A percentile compares a stretch with the other conserved stretches of the same genome.
Conservation (phyloP, 1,140 invertebrate genomes). For the Hylyphantes graminicola region DNA sequence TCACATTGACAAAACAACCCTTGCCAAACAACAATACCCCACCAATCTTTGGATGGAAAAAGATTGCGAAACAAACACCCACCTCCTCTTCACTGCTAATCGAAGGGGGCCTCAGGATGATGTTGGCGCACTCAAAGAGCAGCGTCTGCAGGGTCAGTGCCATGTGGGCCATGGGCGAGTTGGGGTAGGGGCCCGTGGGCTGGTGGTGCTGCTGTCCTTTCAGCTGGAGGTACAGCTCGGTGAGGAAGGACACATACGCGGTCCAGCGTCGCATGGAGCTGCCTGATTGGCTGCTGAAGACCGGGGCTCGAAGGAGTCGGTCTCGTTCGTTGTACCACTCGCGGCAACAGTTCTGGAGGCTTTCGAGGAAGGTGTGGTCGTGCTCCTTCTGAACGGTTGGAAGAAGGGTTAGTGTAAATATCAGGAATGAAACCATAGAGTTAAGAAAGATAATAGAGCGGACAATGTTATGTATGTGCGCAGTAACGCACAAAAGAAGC, state of each 20-base stretch:
- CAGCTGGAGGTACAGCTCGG: constrained; percentile 77
- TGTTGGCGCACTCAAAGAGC: constrained; percentile 85
- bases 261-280: constrained; percentile 73
- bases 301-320: constrained; percentile 63
- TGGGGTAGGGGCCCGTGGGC: constrained; percentile 18
- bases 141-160: constrained; percentile 71
- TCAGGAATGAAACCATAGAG: too few species aligned
- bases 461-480: too few species aligned
- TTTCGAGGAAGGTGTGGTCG: constrained; percentile 88
- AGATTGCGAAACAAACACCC: constrained; percentile 61
- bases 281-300: constrained; percentile 20
- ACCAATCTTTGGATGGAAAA: too few species aligned
- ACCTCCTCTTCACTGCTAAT: constrained; percentile 82
- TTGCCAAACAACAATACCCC: too few species aligned
- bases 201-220: constrained; percentile 42
- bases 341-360: constrained; percentile 86
- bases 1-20: too few species aligned
- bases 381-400: constrained; percentile 76
- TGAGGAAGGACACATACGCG: constrained; percentile 87
- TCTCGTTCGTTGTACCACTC: constrained; percentile 89
- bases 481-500: too few species aligned
- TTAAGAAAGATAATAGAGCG: too few species aligned
- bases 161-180: constrained; percentile 75
- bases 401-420: too few species aligned
- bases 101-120: constrained; percentile 79